A percentile compares a stretch with the other conserved stretches of the same genome.
These are phyloP conservation scores for Peromyscus aztecus DNA, from an alignment of 2,797 vertebrate genomes.

Conservation along the genomic window DNA sequence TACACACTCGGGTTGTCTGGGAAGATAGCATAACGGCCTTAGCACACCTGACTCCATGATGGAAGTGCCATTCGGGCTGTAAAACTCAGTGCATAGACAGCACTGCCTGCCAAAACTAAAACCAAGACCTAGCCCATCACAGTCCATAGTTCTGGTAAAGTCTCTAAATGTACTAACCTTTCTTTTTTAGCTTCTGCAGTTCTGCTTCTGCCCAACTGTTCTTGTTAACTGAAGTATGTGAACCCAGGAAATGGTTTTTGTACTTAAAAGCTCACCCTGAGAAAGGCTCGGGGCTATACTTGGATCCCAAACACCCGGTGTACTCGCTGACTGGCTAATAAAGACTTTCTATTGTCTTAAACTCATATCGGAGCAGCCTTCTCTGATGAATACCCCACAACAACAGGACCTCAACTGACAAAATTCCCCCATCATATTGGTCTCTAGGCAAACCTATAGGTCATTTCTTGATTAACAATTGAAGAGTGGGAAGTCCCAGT, in stretches of 20 bases:
- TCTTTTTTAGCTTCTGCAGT: background rate
- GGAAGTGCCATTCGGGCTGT: background rate
- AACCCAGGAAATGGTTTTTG: background rate
- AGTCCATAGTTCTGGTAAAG: background rate
- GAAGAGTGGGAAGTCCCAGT: too few species aligned
- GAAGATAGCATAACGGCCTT: background rate
- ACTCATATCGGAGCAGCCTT: background rate
- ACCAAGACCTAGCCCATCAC: background rate
- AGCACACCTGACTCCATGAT: background rate
- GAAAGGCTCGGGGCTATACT: background rate
- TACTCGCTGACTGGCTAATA: background rate
- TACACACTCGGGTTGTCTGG: background rate
- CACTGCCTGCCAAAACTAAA: background rate
- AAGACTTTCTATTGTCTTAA: background rate
- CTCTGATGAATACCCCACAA: background rate
- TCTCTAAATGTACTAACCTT: background rate
- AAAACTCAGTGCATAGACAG: background rate
- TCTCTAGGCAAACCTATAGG: background rate
- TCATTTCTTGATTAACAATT: background rate
- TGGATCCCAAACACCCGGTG: background rate
- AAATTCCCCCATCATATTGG: background rate
- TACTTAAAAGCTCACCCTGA: background rate
- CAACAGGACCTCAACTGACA: background rate
- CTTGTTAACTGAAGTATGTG: background rate
- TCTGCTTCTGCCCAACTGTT: background rate